These are phyloP conservation scores for Stichodactyla helianthus DNA, from an alignment of 64 coral and sea anemone genomes.

Conservation along the genomic window DNA sequence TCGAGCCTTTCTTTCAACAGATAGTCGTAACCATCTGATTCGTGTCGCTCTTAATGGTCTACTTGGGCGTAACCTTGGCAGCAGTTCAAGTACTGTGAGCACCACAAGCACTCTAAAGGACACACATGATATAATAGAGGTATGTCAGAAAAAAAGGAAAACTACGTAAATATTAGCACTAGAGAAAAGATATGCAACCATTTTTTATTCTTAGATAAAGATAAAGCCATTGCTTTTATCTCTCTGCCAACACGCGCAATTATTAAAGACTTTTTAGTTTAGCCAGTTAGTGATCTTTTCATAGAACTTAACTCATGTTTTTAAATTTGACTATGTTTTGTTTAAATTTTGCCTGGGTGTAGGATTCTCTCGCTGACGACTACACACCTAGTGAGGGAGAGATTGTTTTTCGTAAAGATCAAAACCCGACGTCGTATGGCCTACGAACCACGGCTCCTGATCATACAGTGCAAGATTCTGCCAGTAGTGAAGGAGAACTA, in stretches of 20 bases:
- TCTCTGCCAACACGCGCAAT: too few species aligned
- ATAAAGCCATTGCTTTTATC: too few species aligned
- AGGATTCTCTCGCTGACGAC: slow-evolving; percentile 59
- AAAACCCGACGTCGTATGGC: slow-evolving; percentile 28
- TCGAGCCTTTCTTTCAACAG: slow-evolving; percentile 6
- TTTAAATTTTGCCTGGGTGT: too few species aligned
- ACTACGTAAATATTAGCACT: too few species aligned
- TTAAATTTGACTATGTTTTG: too few species aligned
- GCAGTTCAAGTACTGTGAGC: slow-evolving; percentile 25
- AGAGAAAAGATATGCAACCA: too few species aligned
- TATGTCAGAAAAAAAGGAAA: background rate
- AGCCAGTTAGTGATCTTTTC: too few species aligned
- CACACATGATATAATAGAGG: slow-evolving; percentile 80
- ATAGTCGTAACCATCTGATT: slow-evolving; percentile 74
- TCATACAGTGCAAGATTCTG: background rate
- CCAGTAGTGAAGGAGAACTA: slow-evolving; percentile 6
- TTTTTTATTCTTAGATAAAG: too few species aligned
- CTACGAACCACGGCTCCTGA: background rate
- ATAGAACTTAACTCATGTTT: too few species aligned
- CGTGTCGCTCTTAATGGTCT: slow-evolving; percentile 54
- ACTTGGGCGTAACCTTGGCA: slow-evolving; percentile 28
- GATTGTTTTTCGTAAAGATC: slow-evolving; percentile 37
- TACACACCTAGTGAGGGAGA: slow-evolving; percentile 66
- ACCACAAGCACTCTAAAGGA: slow-evolving; percentile 65
- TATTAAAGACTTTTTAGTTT: too few species aligned